Base-by-base conservation (phyloP, 2,888 invertebrate species). In the Tridacna gigas region DNA sequence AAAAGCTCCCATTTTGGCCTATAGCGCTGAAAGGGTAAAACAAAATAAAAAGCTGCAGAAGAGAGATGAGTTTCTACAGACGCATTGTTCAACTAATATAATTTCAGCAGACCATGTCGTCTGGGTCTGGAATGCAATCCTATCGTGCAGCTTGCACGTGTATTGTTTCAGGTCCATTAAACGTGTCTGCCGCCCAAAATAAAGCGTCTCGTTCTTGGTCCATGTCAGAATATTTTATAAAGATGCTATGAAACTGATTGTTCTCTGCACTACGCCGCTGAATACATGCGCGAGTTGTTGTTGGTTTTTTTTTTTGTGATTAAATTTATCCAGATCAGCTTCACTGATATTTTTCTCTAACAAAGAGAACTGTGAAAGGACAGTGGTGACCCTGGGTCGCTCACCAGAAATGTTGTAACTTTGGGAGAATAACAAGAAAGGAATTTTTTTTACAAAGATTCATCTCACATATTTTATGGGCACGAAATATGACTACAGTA, bases 121-220 rank as follows among this genome's bases (percentile, higher is more conserved):
- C 71, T 71, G 47, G 12, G n/a, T 51, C 71, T 51, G 71, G 71
- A 22, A 47, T 22, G 25, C 26, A 71, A 22, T n/a, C 47, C 9
- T 51, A 47, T 71, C 26, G 71, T 71, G 71, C 71, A 71, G n/a
- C 51, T 71, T 51, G 51, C 71, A 71, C 71, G 71, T 71, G 71
- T 51, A 71, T 48, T 51, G 47, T 71, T 71, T 26, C 2, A 51
- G 71, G 71, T 71, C 71, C 71, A 71, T 71, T 71, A 51, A 71
- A 45, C 45, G 4, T 71, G 71, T 51, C 48, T 51, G 47, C 26
- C 71, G 48, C 22, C 71, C 71, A 71, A 71, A 13, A 15, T 1
- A 18, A 22, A n/a, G 37, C 69, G n/a, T 71, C 51, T 71, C 26
- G 13, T 45, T 67, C 67, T 45, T 18, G 9, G 4, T 18, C 26